A percentile compares a stretch with the other conserved stretches of the same genome.
Conservation (phyloP, 1,140 invertebrate species). For the Goniozus legneri region DNA sequence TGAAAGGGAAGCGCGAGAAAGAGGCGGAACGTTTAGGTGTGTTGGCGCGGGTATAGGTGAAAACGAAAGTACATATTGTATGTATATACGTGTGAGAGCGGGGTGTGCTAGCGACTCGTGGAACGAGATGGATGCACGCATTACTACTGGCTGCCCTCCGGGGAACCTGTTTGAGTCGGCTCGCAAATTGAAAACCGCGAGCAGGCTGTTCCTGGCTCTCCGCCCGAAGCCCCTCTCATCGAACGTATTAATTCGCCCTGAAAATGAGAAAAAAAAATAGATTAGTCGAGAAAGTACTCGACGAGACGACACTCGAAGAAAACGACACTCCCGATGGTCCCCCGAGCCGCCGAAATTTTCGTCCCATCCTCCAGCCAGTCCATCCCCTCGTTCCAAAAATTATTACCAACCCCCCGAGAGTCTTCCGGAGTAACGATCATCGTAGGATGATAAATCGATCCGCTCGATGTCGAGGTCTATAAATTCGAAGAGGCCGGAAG, state of each 20-base stretch:
- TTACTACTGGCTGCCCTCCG: slow-evolving; percentile 10
- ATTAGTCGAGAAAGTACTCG: too few relatives aligned
- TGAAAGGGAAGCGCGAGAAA: not conserved
- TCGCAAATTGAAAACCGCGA: slow-evolving; percentile 39
- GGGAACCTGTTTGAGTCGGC: slow-evolving; percentile 37
- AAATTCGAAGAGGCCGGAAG: too few relatives aligned
- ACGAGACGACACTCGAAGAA: too few relatives aligned
- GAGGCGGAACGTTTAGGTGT: not conserved
- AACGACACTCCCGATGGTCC: too few relatives aligned
- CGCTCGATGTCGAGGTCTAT: too few relatives aligned
- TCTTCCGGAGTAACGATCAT: too few relatives aligned
- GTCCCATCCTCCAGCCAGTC: too few relatives aligned
- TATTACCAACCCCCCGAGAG: too few relatives aligned
- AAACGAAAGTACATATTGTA: not conserved
- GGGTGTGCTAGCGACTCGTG: not conserved
- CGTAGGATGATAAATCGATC: too few relatives aligned
- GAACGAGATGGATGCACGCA: slow-evolving; percentile 12
- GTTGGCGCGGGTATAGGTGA: slow-evolving; percentile 2
- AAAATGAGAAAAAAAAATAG: not conserved
- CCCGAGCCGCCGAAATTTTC: too few relatives aligned
- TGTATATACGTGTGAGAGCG: not conserved
- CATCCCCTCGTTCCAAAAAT: too few relatives aligned
- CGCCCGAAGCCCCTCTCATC: slow-evolving; percentile 28
- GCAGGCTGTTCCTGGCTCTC: slow-evolving; percentile 7
- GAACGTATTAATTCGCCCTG: slow-evolving; percentile 30